Conservation (phyloP, 2,797 vertebrate species). For the Pseudochaenichthys georgianus region DNA sequence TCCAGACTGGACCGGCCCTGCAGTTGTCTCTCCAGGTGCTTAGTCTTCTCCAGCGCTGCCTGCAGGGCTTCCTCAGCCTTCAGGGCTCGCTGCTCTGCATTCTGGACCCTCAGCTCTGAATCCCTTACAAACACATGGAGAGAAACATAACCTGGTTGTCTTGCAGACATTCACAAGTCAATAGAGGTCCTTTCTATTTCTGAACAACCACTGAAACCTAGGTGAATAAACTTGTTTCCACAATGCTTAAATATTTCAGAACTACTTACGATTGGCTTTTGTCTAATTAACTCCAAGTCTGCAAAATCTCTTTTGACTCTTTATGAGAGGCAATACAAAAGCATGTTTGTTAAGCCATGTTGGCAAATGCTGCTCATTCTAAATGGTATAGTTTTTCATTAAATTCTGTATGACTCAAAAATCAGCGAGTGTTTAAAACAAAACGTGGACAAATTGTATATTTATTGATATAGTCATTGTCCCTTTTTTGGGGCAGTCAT, state of each 20-base stretch:
- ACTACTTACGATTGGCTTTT: slow-evolving; percentile 3
- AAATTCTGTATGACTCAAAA: background rate
- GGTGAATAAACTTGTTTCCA: background rate
- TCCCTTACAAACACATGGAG: slow-evolving; percentile 75
- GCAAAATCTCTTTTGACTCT: background rate
- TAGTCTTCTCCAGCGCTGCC: slow-evolving; percentile 85
- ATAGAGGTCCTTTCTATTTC: background rate
- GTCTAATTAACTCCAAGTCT: background rate
- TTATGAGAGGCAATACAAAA: background rate
- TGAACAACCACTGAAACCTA: background rate
- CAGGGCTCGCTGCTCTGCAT: slow-evolving; percentile 85
- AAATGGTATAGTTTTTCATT: background rate
- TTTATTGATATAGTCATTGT: background rate
- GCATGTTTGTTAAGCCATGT: background rate
- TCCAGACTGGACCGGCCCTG: slow-evolving; percentile 55
- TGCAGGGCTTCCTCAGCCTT: slow-evolving; percentile 86
- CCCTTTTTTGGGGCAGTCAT: background rate
- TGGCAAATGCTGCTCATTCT: background rate
- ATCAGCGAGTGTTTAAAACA: background rate
- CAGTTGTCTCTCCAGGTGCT: slow-evolving; percentile 83
- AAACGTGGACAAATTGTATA: background rate
- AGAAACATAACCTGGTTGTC: background rate
- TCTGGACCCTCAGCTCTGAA: slow-evolving; percentile 79
- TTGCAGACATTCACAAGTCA: background rate
- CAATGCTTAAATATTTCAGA: background rate